Evolutionary conservation across 2,113 vertebrate genomes (phyloP).

Genomic region (Corythaixoides concolor): DNA sequence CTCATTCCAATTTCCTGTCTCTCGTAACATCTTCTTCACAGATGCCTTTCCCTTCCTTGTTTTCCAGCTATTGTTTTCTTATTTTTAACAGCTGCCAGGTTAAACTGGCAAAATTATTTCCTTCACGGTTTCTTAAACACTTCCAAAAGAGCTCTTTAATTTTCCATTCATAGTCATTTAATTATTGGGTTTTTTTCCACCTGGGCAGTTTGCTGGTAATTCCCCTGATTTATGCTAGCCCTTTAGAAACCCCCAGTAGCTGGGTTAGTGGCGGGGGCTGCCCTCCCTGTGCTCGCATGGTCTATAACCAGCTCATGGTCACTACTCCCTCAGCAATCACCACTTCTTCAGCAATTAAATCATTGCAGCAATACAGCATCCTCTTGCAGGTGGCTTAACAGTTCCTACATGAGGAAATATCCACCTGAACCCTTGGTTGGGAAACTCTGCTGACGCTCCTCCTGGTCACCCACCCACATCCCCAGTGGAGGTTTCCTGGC

Average conservation of each 20-base stretch:
- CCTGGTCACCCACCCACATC: background rate
- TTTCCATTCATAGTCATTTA: background rate
- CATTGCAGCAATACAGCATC: background rate
- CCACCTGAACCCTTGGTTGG: background rate
- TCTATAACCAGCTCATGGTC: background rate
- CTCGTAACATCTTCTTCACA: background rate
- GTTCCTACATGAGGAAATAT: background rate
- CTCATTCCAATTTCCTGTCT: background rate
- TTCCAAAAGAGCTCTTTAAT: background rate
- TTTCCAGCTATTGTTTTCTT: background rate
- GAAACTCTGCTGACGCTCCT: background rate
- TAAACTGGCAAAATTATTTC: background rate
- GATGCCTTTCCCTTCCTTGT: background rate
- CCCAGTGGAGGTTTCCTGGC: fast-evolving
- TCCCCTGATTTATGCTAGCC: background rate
- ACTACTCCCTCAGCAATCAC: background rate
- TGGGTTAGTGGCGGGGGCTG: background rate
- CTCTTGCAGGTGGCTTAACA: background rate
- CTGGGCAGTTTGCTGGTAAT: background rate
- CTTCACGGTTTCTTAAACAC: background rate
- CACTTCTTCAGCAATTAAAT: conserved; percentile 7
- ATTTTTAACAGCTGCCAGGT: background rate
- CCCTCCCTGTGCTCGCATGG: background rate
- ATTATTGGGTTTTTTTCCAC: background rate
- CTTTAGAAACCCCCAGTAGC: background rate